Percentiles rank a stretch among this genome's conserved stretches.
phyloP scores from a whole-genome alignment of 2,113 vertebrate species.

The Alligator mississippiensis region DNA sequence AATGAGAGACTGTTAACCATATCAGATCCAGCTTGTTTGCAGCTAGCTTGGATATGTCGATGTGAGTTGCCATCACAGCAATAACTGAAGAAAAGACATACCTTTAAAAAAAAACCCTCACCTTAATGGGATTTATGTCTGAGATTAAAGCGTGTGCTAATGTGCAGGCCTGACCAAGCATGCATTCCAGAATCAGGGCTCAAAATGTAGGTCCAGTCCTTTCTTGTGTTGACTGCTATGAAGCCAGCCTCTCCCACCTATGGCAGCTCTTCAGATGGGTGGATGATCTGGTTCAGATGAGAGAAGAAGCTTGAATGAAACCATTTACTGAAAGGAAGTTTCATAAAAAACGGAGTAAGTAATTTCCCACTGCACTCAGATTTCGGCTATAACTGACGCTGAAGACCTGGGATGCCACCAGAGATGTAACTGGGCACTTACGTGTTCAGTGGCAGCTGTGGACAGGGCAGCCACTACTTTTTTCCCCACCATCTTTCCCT shows the following conservation, averaged over 20 bases:
- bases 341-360: too few species aligned
- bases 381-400: not conserved
- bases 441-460: too few species aligned
- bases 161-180: not conserved
- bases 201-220: not conserved
- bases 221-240: not conserved
- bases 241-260: not conserved
- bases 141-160: not conserved
- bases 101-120: not conserved
- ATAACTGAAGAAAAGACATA: too few species aligned
- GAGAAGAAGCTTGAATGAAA: not conserved
- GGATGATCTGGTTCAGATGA: not conserved
- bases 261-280: not conserved
- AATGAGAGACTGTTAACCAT: too few species aligned
- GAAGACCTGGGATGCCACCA: not conserved
- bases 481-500: too few species aligned
- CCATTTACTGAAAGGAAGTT: not conserved
- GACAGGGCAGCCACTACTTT: too few species aligned
- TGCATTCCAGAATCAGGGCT: not conserved
- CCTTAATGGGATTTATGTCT: not conserved
- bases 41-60: too few species aligned
- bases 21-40: too few species aligned
- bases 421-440: not conserved
- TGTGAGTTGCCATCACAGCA: too few species aligned
- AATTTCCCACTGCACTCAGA: not conserved